A percentile compares a stretch with the other conserved stretches of the same genome.
Conservation (phyloP, 2,888 invertebrate species). For the Ichneumoninae sp. region DNA sequence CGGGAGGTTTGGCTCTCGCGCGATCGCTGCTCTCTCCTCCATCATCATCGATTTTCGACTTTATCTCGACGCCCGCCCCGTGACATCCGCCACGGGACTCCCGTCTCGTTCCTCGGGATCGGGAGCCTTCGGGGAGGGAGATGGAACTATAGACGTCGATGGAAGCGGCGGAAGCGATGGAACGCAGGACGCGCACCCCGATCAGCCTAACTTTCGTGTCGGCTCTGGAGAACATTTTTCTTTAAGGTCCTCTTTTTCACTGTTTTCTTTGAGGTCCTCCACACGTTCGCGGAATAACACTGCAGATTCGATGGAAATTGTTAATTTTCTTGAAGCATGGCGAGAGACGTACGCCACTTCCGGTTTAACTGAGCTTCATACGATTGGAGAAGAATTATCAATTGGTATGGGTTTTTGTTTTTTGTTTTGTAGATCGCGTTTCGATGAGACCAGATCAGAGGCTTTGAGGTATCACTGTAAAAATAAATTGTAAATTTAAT, state of each 20-base stretch:
- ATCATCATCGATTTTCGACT: slow-evolving; percentile 52
- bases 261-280: slow-evolving; percentile 19
- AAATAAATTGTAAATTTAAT: no score
- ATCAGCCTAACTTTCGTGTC: neutral
- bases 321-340: neutral
- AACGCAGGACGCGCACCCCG: slow-evolving; percentile 17
- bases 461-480: no score
- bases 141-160: neutral
- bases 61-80: slow-evolving; percentile 20
- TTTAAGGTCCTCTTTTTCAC: neutral
- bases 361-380: neutral
- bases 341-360: no score
- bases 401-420: no score
- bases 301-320: neutral
- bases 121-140: slow-evolving; percentile 4
- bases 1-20: slow-evolving; percentile 32
- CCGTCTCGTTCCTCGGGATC: slow-evolving; percentile 36
- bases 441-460: no score
- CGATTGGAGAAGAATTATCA: no score
- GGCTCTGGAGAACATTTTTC: slow-evolving; percentile 30
- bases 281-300: slow-evolving; percentile 23
- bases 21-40: slow-evolving; percentile 37
- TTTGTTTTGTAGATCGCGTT: no score
- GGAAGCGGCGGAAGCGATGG: slow-evolving; percentile 19
- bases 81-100: slow-evolving; percentile 40